Evolutionary conservation across 2,113 vertebrate genomes (phyloP).

Genomic region (Hippocampus comes): DNA sequence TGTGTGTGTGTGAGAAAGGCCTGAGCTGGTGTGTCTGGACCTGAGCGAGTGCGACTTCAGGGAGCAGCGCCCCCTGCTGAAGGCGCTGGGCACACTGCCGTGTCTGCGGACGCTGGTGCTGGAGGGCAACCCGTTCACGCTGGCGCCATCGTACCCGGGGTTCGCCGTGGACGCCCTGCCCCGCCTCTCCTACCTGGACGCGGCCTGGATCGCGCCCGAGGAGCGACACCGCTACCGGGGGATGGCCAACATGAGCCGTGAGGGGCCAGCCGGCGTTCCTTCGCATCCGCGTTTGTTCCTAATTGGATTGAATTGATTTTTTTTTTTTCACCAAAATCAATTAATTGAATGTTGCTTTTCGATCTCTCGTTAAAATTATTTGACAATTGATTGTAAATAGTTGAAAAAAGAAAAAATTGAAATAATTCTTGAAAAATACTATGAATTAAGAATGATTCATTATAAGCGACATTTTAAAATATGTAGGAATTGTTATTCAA

Average conservation of each 20-base stretch:
- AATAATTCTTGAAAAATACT: too few relatives aligned
- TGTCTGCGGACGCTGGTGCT: constrained; percentile 75
- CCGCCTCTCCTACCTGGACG: constrained; percentile 72
- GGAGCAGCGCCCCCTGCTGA: constrained; percentile 66
- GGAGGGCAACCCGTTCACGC: constrained; percentile 80
- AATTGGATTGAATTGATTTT: too few relatives aligned
- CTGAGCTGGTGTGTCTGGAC: constrained; percentile 83
- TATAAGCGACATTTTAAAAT: too few relatives aligned
- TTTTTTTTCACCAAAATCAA: too few relatives aligned
- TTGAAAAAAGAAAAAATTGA: too few relatives aligned
- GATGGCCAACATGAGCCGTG: constrained; percentile 70
- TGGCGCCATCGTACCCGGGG: constrained; percentile 79
- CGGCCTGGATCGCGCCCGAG: constrained; percentile 58
- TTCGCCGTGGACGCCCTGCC: constrained; percentile 77
- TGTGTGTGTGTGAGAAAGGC: constrained; percentile 67
- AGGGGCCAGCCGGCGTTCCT: constrained; percentile 20
- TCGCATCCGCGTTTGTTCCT: too few relatives aligned
- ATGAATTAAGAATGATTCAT: too few relatives aligned
- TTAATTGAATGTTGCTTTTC: too few relatives aligned
- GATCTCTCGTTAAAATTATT: too few relatives aligned
- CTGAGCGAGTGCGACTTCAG: constrained; percentile 80
- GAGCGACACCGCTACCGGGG: constrained; percentile 72
- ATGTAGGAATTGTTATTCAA: too few relatives aligned
- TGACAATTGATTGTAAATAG: too few relatives aligned
- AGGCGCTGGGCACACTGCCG: constrained; percentile 59